Percentiles rank a stretch among this genome's conserved stretches.
These are phyloP conservation scores for Larimichthys polyactis DNA, from an alignment of 2,113 vertebrate species.

Conservation along the genomic window DNA sequence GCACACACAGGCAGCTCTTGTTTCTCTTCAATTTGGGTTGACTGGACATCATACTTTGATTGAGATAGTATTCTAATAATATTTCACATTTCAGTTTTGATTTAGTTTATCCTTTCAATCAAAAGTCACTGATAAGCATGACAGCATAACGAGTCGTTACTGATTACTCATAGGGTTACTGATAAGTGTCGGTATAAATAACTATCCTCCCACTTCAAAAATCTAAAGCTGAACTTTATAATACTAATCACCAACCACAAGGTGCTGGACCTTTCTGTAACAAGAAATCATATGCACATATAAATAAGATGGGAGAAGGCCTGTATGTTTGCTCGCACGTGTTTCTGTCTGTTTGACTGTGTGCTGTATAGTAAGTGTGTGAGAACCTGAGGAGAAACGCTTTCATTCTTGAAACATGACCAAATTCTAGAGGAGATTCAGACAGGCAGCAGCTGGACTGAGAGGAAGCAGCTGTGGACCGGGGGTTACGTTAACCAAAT, in stretches of 20 bases:
- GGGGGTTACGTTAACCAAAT: too few relatives aligned
- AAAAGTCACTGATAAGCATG: neutral
- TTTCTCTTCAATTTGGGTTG: neutral
- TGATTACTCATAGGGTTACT: neutral
- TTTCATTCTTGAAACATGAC: conserved; percentile 39
- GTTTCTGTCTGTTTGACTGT: neutral
- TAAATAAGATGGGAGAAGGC: neutral
- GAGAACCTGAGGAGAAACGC: neutral
- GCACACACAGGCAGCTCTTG: neutral
- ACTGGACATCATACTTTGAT: neutral
- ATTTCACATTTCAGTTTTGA: neutral
- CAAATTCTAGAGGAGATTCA: conserved; percentile 11
- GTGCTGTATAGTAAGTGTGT: neutral
- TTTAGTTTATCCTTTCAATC: neutral
- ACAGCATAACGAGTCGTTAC: neutral
- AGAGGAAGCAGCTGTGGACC: conserved; percentile 34
- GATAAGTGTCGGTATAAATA: neutral
- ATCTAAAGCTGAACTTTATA: neutral
- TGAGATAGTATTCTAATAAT: neutral
- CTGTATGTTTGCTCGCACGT: neutral
- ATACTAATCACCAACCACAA: neutral
- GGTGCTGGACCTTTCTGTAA: neutral
- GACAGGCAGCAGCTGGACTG: conserved; percentile 12
- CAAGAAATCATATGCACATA: neutral
- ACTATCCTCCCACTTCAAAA: neutral